phyloP scores from a whole-genome alignment of 2,888 invertebrate genomes.

The Andricus curvator region DNA sequence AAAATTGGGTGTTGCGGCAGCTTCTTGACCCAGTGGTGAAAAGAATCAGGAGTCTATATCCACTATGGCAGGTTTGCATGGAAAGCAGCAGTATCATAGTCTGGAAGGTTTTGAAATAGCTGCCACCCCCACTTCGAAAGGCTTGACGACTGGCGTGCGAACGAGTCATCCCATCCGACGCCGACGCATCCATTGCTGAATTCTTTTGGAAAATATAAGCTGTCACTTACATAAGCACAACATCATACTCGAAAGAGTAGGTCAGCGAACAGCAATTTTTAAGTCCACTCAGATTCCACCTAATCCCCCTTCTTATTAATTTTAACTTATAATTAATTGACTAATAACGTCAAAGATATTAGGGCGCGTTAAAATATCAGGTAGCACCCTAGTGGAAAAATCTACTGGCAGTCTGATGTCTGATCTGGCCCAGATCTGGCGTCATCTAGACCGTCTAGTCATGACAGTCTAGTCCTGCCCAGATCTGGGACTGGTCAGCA shows the following conservation, averaged over 20 bases:
- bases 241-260: constrained; percentile 28
- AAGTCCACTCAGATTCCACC: not conserved
- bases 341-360: not conserved
- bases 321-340: not conserved
- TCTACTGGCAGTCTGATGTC: too few species aligned
- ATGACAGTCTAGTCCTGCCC: too few species aligned
- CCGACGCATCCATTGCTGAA: constrained; percentile 26
- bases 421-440: too few species aligned
- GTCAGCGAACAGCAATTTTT: constrained; percentile 15
- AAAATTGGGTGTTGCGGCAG: constrained; percentile 8
- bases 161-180: constrained; percentile 36
- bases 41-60: constrained; percentile 56
- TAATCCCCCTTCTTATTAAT: not conserved
- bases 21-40: constrained; percentile 46
- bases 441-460: too few species aligned
- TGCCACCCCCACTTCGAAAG: constrained; percentile 44
- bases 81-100: constrained; percentile 73
- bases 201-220: constrained; percentile 38
- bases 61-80: constrained; percentile 55
- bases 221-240: constrained; percentile 28
- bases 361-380: too few species aligned
- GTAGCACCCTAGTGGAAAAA: too few species aligned
- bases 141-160: constrained; percentile 28
- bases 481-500: too few species aligned
- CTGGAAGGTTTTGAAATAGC: constrained; percentile 74